These are phyloP conservation scores for Hipposideros larvatus DNA, from an alignment of 2,797 vertebrate species.

Conservation along the genomic window DNA sequence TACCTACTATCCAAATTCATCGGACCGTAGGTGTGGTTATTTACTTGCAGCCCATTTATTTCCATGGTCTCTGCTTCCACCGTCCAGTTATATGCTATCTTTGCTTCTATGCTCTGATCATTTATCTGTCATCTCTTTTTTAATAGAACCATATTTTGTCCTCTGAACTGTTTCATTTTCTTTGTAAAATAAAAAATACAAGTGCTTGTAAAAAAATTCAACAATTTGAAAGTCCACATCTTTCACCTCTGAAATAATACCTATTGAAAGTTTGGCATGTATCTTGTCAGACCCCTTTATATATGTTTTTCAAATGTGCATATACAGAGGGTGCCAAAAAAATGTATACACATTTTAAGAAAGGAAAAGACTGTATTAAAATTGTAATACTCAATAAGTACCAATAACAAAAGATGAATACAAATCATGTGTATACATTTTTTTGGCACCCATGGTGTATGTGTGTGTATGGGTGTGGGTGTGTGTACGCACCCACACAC, in stretches of 20 bases:
- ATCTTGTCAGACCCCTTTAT: background rate
- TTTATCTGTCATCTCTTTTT: background rate
- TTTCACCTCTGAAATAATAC: conserved; percentile 12
- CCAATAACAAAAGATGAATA: too few relatives aligned
- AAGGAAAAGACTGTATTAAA: too few relatives aligned
- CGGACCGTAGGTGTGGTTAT: background rate
- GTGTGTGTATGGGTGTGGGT: too few relatives aligned
- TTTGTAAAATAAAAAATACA: conserved; percentile 1
- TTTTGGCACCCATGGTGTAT: too few relatives aligned
- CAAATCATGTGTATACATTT: too few relatives aligned
- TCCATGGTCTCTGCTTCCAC: conserved; percentile 6
- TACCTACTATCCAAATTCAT: background rate
- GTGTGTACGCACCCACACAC: too few relatives aligned
- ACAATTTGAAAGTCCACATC: background rate
- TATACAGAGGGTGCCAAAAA: too few relatives aligned
- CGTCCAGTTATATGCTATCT: background rate
- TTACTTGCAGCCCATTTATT: conserved; percentile 34
- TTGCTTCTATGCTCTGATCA: background rate
- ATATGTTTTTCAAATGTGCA: background rate
- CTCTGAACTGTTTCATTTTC: background rate
- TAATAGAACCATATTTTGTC: conserved; percentile 39
- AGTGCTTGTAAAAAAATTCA: background rate
- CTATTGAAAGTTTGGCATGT: conserved; percentile 23
- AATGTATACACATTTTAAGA: too few relatives aligned
- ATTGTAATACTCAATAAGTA: too few relatives aligned